Conservation (phyloP, 2,888 invertebrate genomes). For the Cyclophora albipunctata region DNA sequence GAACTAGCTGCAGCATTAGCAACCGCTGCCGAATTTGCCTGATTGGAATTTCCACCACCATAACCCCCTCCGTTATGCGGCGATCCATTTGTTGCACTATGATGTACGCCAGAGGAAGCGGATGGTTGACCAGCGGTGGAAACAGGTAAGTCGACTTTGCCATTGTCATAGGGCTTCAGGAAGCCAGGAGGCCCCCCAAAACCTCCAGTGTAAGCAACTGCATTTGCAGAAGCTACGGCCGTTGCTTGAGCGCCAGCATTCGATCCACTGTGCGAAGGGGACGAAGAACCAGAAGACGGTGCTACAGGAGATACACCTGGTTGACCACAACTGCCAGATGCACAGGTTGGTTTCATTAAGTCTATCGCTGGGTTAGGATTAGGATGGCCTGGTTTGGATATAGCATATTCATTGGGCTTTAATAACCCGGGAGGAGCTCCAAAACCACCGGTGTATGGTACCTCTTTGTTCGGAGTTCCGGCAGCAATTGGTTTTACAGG, state of each 20-base stretch:
- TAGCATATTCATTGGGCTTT: constrained; percentile 38
- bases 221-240: constrained; percentile 9
- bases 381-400: not conserved
- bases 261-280: constrained; percentile 1
- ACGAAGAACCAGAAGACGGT: not conserved
- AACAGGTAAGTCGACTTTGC: constrained; percentile 24
- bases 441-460: not conserved
- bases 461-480: not conserved
- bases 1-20: constrained; percentile 35
- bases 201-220: constrained; percentile 49
- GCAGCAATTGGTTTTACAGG: constrained; percentile 1
- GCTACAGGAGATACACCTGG: constrained; percentile 3
- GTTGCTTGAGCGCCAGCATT: constrained; percentile 7
- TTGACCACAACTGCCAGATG: constrained; percentile 5
- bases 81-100: no score
- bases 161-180: constrained; percentile 48
- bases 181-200: constrained; percentile 66
- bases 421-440: constrained; percentile 42
- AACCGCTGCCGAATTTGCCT: constrained; percentile 11
- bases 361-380: constrained; percentile 5
- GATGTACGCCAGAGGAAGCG: no score
- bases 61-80: no score
- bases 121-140: no score
- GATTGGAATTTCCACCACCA: no score
- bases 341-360: constrained; percentile 2